A percentile compares a stretch with the other conserved stretches of the same genome.
Evolutionary conservation across 1,140 invertebrate genomes (phyloP).

Genomic region (Calephelis virginiensis): DNA sequence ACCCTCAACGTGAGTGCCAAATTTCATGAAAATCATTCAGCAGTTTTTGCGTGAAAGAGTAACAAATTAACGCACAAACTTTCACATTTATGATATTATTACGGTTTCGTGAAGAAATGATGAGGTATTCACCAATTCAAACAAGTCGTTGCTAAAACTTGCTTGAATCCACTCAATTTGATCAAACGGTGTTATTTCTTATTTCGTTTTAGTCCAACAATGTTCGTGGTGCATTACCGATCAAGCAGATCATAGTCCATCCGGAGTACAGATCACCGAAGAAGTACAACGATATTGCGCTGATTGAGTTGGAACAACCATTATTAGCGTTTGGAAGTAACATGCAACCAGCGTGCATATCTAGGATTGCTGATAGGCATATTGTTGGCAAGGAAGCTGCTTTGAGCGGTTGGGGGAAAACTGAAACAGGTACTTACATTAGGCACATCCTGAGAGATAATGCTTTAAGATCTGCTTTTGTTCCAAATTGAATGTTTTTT

Average conservation of each 20-base stretch:
- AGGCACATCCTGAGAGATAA: background rate
- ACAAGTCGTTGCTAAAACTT: no score
- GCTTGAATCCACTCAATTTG: no score
- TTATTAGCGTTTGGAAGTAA: background rate
- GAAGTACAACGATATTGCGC: conserved; percentile 10
- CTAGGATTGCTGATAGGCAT: background rate
- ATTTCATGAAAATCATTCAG: no score
- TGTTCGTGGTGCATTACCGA: background rate
- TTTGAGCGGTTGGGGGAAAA: background rate
- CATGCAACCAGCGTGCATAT: conserved; percentile 2
- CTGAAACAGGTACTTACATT: background rate
- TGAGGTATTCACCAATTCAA: no score
- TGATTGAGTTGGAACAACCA: conserved; percentile 3
- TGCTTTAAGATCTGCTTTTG: no score
- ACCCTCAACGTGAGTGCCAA: no score
- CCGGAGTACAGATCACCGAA: background rate
- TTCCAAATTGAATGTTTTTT: no score
- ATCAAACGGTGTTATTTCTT: background rate
- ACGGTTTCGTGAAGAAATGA: no score
- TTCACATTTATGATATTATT: no score
- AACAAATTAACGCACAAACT: no score
- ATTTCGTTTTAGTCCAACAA: background rate
- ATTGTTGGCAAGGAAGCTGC: background rate
- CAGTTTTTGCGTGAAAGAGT: no score
- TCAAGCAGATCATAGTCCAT: conserved; percentile 9